Conservation (phyloP, 2,113 vertebrate genomes). For the Caranx ignobilis region DNA sequence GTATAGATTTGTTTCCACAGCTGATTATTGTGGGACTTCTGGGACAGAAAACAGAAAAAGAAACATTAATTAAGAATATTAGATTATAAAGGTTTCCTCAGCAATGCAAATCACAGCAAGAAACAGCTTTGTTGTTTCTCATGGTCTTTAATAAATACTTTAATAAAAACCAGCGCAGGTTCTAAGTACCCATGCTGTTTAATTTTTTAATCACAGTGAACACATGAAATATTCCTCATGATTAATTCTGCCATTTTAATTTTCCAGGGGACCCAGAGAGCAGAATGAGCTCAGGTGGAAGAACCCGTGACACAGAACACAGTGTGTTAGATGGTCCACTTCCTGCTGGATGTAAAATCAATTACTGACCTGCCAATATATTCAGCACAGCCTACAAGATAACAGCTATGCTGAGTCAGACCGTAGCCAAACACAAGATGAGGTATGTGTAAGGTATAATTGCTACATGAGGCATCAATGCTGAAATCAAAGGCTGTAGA, state of each 20-base stretch:
- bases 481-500: conserved; percentile 19
- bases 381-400: conserved; percentile 39
- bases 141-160: no score
- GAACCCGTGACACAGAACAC: conserved; percentile 20
- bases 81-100: neutral
- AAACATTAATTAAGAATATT: neutral
- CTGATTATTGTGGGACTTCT: conserved; percentile 11
- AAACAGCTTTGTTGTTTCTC: conserved; percentile 15
- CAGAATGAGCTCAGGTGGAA: conserved; percentile 25
- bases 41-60: neutral
- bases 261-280: conserved; percentile 16
- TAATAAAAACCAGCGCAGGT: neutral
- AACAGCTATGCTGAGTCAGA: conserved; percentile 43
- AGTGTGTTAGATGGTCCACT: conserved; percentile 38
- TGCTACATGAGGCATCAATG: conserved; percentile 18
- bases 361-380: conserved; percentile 55
- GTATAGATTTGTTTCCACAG: conserved; percentile 22
- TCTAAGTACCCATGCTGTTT: neutral
- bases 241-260: conserved; percentile 7
- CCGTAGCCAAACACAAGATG: conserved; percentile 26
- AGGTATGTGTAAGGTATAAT: conserved; percentile 32
- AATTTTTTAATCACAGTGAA: conserved; percentile 14
- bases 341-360: conserved; percentile 44
- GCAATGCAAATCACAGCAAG: conserved; percentile 3
- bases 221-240: neutral